Evolutionary conservation across 2,888 invertebrate genomes (phyloP), one percentile per base, ranked within the genome.

Genomic region (Platycheirus rosarum): DNA sequence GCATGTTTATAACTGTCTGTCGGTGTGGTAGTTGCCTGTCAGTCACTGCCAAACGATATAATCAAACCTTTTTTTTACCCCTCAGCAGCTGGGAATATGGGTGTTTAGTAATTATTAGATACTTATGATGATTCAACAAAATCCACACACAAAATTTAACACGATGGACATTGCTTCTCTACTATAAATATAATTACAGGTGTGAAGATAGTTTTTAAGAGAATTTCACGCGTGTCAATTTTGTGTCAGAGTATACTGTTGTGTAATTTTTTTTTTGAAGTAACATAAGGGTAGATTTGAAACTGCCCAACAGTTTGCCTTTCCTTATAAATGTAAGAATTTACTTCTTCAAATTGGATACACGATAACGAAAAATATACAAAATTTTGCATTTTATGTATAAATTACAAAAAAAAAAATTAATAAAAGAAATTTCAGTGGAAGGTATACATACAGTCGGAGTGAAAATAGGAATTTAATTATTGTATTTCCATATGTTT

Each of bases 121-220:
- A 55, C 37, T 55, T 79, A 65, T 69, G 55, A 80, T 80, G 79
- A 80, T 65, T 80, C 79, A 80, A 63, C 79, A 68, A 80, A 71
- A 77, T 51, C 26, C 49, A 46, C 48, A 73, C 55, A 57, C 20
- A 35, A 69, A 79, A 63, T 48, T 55, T 46, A 78, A 73, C 66
- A 79, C 62, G 55, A 73, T 71, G 16, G 60, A 68, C 68, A 26
- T 68, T 51, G 62, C 62, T 63, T 48, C 57, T 23, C 40, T 49
- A 63, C 48, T 74, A 37, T 46, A 51, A 44, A 69, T 49, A 63
- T 69, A 69, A 79, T 79, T 75, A 75, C 79, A 80, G 75, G 79
- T 79, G 79, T 80, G 79, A 80, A 80, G 79, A 75, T 80, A 69
- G 40, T 63, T 74, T 79, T 65, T 44, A 42, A 49, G 75, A 74